Evolutionary conservation across 1,140 invertebrate genomes (phyloP).

Genomic region (Scaptomyza hsui): DNA sequence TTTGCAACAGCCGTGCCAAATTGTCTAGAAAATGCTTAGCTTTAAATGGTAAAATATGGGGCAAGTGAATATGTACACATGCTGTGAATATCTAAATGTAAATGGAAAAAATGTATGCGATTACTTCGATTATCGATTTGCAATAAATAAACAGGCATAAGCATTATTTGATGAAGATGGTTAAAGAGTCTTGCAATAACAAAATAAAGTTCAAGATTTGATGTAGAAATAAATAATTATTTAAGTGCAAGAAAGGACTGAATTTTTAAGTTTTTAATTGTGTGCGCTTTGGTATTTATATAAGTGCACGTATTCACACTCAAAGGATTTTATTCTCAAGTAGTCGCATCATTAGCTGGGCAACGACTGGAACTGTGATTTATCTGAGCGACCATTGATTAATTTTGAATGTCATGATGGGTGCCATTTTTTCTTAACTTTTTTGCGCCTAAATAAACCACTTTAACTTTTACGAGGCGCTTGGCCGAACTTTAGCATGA

Average conservation of each 20-base stretch:
- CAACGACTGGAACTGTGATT: constrained; percentile 65
- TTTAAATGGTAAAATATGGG: background rate
- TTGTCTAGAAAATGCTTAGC: constrained; percentile 12
- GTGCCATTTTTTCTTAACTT: constrained; percentile 8
- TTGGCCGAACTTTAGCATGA: constrained; percentile 29
- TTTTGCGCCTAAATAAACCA: constrained; percentile 24
- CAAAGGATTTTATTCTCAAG: constrained; percentile 1
- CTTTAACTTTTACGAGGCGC: constrained; percentile 57
- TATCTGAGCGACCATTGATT: constrained; percentile 69
- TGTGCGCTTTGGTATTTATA: too few species aligned
- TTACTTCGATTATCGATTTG: background rate
- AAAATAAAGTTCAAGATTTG: too few species aligned
- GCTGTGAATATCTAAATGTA: background rate
- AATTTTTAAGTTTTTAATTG: background rate
- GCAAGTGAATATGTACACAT: too few species aligned
- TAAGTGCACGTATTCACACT: too few species aligned
- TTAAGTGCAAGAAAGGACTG: background rate
- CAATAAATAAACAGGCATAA: too few species aligned
- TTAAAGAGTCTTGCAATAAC: too few species aligned
- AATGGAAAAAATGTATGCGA: background rate
- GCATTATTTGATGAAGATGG: too few species aligned
- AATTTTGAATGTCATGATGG: constrained; percentile 53
- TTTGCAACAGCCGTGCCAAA: constrained; percentile 8
- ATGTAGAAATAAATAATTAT: too few species aligned
- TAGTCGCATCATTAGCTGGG: constrained; percentile 51